Evolutionary conservation across 2,113 vertebrate genomes (phyloP).

Genomic region (Caracal caracal): DNA sequence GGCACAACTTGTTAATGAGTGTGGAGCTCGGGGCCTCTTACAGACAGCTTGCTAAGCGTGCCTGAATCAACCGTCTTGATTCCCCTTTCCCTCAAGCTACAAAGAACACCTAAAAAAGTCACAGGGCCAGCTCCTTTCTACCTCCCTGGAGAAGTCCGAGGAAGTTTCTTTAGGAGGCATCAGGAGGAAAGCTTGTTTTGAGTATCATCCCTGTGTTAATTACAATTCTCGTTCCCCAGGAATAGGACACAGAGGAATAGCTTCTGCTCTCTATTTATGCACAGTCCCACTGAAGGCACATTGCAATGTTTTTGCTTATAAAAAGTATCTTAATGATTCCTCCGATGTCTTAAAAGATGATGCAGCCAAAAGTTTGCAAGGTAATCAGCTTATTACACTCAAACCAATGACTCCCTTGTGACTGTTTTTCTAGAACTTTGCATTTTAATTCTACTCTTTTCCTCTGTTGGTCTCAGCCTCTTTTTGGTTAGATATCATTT

Average conservation of each 20-base stretch:
- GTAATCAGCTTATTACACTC: not conserved
- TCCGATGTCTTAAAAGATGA: not conserved
- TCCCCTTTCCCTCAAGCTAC: not conserved
- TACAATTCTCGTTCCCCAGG: not conserved
- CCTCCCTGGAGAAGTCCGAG: not conserved
- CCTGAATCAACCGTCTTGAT: not conserved
- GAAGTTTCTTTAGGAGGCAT: not conserved
- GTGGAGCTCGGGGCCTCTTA: not conserved
- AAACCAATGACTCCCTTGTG: not conserved
- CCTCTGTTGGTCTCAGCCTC: not conserved
- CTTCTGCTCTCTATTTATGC: not conserved
- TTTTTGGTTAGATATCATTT: not conserved
- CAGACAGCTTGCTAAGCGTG: slow-evolving; percentile 13
- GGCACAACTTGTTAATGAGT: slow-evolving; percentile 64
- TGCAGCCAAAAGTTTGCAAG: not conserved
- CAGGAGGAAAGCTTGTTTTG: not conserved
- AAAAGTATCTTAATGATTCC: not conserved
- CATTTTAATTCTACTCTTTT: not conserved
- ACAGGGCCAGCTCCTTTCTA: not conserved
- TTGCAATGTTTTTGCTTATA: not conserved
- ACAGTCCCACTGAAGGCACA: not conserved
- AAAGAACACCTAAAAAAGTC: not conserved
- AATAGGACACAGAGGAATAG: not conserved
- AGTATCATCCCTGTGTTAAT: not conserved
- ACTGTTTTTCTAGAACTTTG: not conserved